Base-by-base conservation (phyloP, 2,888 invertebrate genomes). In the Adela reaumurella region DNA sequence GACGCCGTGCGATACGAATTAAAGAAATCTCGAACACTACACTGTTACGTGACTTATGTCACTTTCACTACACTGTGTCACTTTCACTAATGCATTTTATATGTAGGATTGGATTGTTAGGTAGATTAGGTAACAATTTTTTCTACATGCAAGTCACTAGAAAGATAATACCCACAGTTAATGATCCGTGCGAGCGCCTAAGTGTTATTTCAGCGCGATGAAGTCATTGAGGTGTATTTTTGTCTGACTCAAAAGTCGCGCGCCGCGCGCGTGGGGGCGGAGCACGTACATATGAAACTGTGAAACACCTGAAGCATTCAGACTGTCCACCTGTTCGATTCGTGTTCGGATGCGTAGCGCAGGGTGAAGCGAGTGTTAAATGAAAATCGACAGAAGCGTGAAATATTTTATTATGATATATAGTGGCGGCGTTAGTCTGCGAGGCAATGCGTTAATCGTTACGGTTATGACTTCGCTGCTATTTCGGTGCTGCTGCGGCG, bases 211-310 rank as follows among this genome's bases (percentile, higher is more conserved):
- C 67, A 69, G 73, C 67, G 57, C 46, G 58, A 62, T 74, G 73
- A 72, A 69, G 70, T 74, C 69, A 74, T 67, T 64, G 63, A 60
- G 59, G 66, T 69, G 67, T 74, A 73, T 74, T 74, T 71, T 68
- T 61, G 70, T 14, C 35, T 35, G 3, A 35, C n/a, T 35, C 35
- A 14, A 35, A 24, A 35, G 35, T 35, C 35, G n/a, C 35, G 14
- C 11, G n/a, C 35, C n/a, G 14, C 35, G 14, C 35, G 3, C 35
- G 35, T 14, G 35, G 24, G 24, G 24, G 4, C 24, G 24, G n/a
- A n/a, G n/a, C n/a, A n/a, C n/a, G n/a, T n/a, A n/a, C n/a, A n/a
- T n/a, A n/a, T n/a, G n/a, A n/a, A n/a, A n/a, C n/a, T n/a, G n/a
- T n/a, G n/a, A n/a, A n/a, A 24, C 8, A 24, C 24, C 24, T 24